Evolutionary conservation across 2,113 vertebrate genomes (phyloP).

Genomic region (Rhinoderma darwinii): DNA sequence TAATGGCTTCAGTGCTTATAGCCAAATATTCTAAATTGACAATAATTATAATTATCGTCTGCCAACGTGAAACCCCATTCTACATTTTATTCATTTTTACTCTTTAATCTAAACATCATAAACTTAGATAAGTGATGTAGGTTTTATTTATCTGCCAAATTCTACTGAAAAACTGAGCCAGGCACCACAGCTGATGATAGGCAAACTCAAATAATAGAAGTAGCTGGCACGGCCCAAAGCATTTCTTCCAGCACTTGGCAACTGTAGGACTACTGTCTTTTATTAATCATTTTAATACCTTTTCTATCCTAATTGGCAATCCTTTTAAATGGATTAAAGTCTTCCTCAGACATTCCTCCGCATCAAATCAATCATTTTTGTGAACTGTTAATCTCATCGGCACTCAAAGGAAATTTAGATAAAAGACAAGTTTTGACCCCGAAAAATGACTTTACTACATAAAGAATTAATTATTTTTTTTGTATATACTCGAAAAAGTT

Average conservation of each 20-base stretch:
- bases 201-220: not conserved
- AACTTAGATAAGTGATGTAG: not conserved
- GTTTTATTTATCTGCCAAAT: not conserved
- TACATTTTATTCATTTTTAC: not conserved
- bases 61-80: not conserved
- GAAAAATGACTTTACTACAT: not conserved
- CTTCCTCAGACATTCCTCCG: not conserved
- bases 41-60: not conserved
- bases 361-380: not conserved
- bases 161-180: not conserved
- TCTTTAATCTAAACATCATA: not conserved
- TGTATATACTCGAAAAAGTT: too few relatives aligned
- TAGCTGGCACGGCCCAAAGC: conserved; percentile 4
- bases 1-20: not conserved
- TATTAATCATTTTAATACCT: conserved; percentile 39
- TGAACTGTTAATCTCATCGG: not conserved
- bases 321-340: conserved; percentile 27
- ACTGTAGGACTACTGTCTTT: not conserved
- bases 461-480: too few relatives aligned
- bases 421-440: not conserved
- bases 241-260: conserved; percentile 18
- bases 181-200: not conserved
- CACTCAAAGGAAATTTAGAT: not conserved
- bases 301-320: conserved; percentile 25
- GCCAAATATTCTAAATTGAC: not conserved